Evolutionary conservation across 1,140 invertebrate genomes (phyloP), one percentile per base, ranked within the genome.

Genomic region (Platorchestia sp.): DNA sequence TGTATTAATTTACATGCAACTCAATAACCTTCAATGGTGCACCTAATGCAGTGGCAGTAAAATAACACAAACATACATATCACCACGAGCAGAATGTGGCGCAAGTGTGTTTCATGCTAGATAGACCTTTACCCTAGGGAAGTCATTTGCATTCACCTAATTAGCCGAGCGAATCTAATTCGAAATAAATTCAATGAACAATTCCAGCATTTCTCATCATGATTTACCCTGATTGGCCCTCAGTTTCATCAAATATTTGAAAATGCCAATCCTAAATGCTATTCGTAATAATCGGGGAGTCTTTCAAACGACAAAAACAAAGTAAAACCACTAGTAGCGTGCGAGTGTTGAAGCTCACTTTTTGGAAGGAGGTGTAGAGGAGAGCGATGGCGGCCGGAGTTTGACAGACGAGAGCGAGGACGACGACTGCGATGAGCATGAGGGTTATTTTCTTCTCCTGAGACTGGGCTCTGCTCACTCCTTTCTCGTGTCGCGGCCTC

Each of bases 361-460:
- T 97, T 96, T 97, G 97, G 95, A 98, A 97, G 41, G 97, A 97
- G 40, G 97, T 97, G 95, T 97, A 97, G 6, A 98, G 97, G n/a
- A 98, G 97, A 90, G 97, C 97, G 14, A 97, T 96, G 0, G 98
- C 98, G 95, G 98, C 98, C 0, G 98, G 98, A 51, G 98, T 97
- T 97, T 98, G 98, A 96, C 98, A 98, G 0, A 98, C 96, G 36
- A 98, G 97, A 96, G 98, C 98, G 95, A 98, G 97, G 3, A 98
- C 97, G 0, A 98, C 98, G 1, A 98, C 98, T 0, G 98, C 98
- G 89, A 98, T 98, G 14, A 98, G 97, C 96, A 98, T 98, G 27
- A 98, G 97, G 0, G 98, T 98, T 95, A 98, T 98, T 86, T 98
- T 98, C 97, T 98, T 98, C 97, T 98, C 98, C 95, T 98, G 98